Percentiles rank a stretch among this genome's conserved stretches.
Evolutionary conservation across 2,888 invertebrate species (phyloP).

Genomic region (Lochmaea capreae): DNA sequence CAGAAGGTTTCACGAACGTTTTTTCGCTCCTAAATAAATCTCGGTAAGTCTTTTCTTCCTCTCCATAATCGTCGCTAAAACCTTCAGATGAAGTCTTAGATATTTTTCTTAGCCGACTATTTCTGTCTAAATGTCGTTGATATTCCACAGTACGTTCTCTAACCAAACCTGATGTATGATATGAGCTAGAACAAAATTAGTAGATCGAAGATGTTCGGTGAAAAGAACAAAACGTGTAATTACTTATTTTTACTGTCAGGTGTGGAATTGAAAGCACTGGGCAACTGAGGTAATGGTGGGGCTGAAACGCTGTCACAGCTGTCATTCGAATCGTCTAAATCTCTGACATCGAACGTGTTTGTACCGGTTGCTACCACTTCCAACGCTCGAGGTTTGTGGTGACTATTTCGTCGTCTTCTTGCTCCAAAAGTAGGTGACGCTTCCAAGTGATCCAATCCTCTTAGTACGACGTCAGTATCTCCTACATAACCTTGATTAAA

Average conservation of each 20-base stretch:
- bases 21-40: slow-evolving; percentile 70
- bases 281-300: slow-evolving; percentile 73
- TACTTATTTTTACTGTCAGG: slow-evolving; percentile 49
- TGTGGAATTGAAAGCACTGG: slow-evolving; percentile 65
- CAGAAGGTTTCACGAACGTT: slow-evolving; percentile 49
- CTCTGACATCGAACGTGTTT: slow-evolving; percentile 81
- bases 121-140: slow-evolving; percentile 67
- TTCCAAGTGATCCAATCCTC: slow-evolving; percentile 61
- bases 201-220: no score
- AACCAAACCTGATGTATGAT: slow-evolving; percentile 65
- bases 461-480: slow-evolving; percentile 36
- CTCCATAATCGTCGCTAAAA: slow-evolving; percentile 63
- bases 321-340: slow-evolving; percentile 69
- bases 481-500: slow-evolving; percentile 38
- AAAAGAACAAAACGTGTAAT: neutral
- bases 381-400: slow-evolving; percentile 74
- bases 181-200: slow-evolving; percentile 37
- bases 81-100: slow-evolving; percentile 62
- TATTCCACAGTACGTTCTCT: slow-evolving; percentile 67
- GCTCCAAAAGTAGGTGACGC: slow-evolving; percentile 58
- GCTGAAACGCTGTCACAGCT: slow-evolving; percentile 73
- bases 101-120: slow-evolving; percentile 57
- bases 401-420: slow-evolving; percentile 40
- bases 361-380: slow-evolving; percentile 81
- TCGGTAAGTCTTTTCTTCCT: slow-evolving; percentile 79